A percentile compares a stretch with the other conserved stretches of the same genome.
These are phyloP conservation scores for Tricholaema leucomelas DNA, from an alignment of 2,113 vertebrate genomes.

Conservation along the genomic window DNA sequence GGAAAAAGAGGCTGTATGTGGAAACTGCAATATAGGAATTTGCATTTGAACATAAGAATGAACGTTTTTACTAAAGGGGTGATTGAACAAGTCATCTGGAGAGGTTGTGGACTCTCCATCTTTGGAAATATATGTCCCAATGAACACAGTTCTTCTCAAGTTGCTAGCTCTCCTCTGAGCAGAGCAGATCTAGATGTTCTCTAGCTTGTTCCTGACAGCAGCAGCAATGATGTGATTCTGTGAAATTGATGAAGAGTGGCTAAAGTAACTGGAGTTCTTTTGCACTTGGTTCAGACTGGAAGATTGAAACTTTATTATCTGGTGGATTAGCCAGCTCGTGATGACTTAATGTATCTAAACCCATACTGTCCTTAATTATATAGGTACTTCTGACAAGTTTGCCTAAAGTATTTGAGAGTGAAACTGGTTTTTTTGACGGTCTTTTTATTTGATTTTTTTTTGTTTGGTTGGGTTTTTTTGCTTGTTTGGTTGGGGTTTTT, in stretches of 20 bases:
- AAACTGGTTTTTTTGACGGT: neutral
- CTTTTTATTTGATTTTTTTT: too few relatives aligned
- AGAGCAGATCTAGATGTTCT: neutral
- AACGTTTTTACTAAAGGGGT: neutral
- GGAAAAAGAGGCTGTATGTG: too few relatives aligned
- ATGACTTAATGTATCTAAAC: neutral
- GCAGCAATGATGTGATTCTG: neutral
- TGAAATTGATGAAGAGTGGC: neutral
- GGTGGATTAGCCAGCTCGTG: neutral
- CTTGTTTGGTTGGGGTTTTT: too few relatives aligned
- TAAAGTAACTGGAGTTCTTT: neutral
- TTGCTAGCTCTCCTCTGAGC: neutral
- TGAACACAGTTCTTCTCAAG: neutral
- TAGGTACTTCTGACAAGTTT: neutral
- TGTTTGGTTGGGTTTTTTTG: too few relatives aligned
- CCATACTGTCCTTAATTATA: neutral
- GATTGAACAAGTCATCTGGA: neutral
- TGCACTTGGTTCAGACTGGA: neutral
- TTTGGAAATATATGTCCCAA: neutral
- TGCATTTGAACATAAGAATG: too few relatives aligned
- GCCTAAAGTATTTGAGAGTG: neutral
- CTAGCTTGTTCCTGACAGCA: neutral
- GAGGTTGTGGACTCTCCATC: neutral
- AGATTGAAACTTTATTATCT: neutral
- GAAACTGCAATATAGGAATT: too few relatives aligned